Base-by-base conservation (phyloP, 2,113 vertebrate species). In the Lepisosteus oculatus region DNA sequence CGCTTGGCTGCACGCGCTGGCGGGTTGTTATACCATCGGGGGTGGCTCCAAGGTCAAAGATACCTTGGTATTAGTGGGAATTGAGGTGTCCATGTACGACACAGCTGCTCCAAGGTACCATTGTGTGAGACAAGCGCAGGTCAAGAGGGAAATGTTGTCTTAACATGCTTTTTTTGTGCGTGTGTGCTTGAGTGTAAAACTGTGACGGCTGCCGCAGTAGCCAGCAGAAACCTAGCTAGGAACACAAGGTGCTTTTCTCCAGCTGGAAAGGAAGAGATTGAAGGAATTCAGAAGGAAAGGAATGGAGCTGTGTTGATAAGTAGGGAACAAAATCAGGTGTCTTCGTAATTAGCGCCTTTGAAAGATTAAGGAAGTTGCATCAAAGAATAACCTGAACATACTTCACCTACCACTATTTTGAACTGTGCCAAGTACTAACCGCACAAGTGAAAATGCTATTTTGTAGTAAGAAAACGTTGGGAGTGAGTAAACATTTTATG, bases 41-140 rank as follows among this genome's bases (percentile, higher is more conserved):
- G 86, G 85, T 86, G 76, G 61, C 77, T 81, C 80, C 91, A 93
- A 93, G 91, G 92, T 91, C 91, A 90, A 85, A 83, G 82, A 80
- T 76, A 76, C 80, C 68, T 76, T 64, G 64, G 70, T 72, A 71
- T 80, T 78, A 79, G 76, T 74, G 74, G 72, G 78, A 73, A 59
- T 67, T 63, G 78, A 78, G 72, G 74, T 70, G 72, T 75, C 65
- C 73, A 51, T 84, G 81, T 82, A 73, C 71, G 70, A 77, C 76
- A 73, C 69, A 47, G 62, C 62, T 11, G 47, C 43, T 74, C 75
- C 44, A 65, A 72, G 68, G 71, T 71, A 74, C 14, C 51, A 67
- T 70, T 77, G 65, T 77, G 81, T 72, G 69, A 76, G 72, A 78
- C 77, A 72, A 78, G 69, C 70, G 61, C 69, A 76, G 81, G 77